Evolutionary conservation across 1,140 invertebrate species (phyloP), one percentile per base, ranked within the genome.

Genomic region (Drosophila teissieri): DNA sequence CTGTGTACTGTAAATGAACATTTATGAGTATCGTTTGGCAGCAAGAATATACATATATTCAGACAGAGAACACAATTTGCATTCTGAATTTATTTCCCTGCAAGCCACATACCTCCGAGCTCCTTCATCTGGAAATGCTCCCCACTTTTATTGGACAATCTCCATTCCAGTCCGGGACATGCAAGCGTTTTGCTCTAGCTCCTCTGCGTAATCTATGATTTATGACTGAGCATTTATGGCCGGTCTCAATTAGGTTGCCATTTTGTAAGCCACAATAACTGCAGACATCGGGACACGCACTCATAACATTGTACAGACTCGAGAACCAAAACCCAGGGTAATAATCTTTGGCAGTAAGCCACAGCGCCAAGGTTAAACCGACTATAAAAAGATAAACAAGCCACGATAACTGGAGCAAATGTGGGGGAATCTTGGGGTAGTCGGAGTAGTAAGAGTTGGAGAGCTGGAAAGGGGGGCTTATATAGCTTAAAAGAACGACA

Each of bases 351-450:
- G 51, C 70, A 62, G 62, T 64, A 80, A 81, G 65, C 65, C 73
- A 76, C 73, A 72, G 70, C 62, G 49, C 69, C 58, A 89, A 89
- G 84, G 77, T 89, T 89, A 89, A 89, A 70, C 46, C 69, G 40
- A 65, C 84, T 55, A 89, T 89, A 89, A 89, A 88, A 84, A 80
- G 77, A 88, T 80, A 89, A 84, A 84, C 75, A 83, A 78, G 74
- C 40, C 27, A 45, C 62, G 74, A 77, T 76, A 77, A 77, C 73
- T 76, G 44, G 67, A 70, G 57, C 72, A 63, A 10, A 39, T 49
- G 34, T 37, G 15, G 22, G 46, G 31, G 37, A 14, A 7, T 27
- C 31, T 19, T 37, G 40, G 3, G 17, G n/a, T 22, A 19, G 19
- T 1, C 17, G 40, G 19, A 2, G 19, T 19, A 24, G 24, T 24